These are phyloP conservation scores for Rhogogaster chlorosoma DNA, from an alignment of 2,888 invertebrate species.

Conservation along the genomic window DNA sequence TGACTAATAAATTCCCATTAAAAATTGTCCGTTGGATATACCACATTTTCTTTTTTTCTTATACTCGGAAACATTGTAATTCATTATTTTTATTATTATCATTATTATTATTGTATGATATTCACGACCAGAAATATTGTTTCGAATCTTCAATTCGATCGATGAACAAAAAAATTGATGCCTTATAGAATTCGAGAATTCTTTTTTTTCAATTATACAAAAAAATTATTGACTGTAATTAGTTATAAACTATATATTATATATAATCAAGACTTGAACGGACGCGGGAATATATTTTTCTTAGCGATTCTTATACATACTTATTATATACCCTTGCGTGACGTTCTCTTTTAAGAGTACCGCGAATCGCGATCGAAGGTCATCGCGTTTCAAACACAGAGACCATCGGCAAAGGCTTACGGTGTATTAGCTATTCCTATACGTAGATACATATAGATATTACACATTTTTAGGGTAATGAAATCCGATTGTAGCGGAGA, in stretches of 20 bases:
- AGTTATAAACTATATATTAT: not conserved
- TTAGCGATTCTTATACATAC: not conserved
- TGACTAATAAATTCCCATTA: not conserved
- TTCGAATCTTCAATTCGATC: not conserved
- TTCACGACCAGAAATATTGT: not conserved
- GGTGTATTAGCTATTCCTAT: not conserved
- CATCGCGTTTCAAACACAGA: slow-evolving; percentile 13
- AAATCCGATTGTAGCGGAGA: not conserved
- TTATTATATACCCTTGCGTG: not conserved
- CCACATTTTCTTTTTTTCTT: not conserved
- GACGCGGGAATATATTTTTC: not conserved
- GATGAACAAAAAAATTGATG: not conserved
- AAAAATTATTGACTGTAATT: not conserved
- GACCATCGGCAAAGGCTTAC: not conserved
- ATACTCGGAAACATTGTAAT: not conserved
- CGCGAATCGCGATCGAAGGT: slow-evolving; percentile 33
- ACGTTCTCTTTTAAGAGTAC: slow-evolving; percentile 15
- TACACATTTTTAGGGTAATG: not conserved
- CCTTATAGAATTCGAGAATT: not conserved
- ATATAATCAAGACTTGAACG: not conserved
- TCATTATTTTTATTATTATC: not conserved
- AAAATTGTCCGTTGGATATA: not conserved
- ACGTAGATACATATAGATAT: not conserved
- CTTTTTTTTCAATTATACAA: not conserved
- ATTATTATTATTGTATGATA: not conserved